Percentiles rank a stretch among this genome's conserved stretches.
Conservation (phyloP, 2,888 invertebrate genomes). For the Piscicola geometra region DNA sequence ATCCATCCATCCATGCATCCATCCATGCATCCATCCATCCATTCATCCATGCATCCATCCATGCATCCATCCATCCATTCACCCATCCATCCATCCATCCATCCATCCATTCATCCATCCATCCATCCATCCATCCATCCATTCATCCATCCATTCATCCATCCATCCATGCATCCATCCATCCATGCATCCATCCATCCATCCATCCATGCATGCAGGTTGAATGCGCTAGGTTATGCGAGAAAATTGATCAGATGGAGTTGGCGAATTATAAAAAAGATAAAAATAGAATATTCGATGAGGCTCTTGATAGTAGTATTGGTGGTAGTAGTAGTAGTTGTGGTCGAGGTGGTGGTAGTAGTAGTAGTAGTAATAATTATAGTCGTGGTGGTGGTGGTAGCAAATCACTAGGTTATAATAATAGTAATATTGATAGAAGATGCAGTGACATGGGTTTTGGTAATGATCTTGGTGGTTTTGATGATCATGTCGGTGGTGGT, state of each 20-base stretch:
- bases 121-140: too few relatives aligned
- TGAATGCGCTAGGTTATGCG: background rate
- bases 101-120: too few relatives aligned
- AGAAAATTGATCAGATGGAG: background rate
- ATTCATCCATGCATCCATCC: too few relatives aligned
- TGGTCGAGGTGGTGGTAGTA: background rate
- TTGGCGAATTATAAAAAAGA: background rate
- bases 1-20: constrained; percentile 25
- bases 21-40: constrained; percentile 23
- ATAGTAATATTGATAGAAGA: too few relatives aligned
- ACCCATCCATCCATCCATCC: too few relatives aligned
- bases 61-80: too few relatives aligned
- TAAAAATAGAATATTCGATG: background rate
- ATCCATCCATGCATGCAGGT: constrained; percentile 25
- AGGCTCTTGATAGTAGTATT: too few relatives aligned
- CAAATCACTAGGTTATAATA: too few relatives aligned
- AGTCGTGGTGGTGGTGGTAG: too few relatives aligned
- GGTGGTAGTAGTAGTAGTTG: background rate
- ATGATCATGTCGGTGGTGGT: background rate
- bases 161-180: constrained; percentile 29
- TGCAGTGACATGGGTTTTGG: too few relatives aligned
- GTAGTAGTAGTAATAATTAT: background rate
- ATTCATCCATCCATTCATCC: too few relatives aligned
- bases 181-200: constrained; percentile 27
- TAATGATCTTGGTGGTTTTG: too few relatives aligned